phyloP scores from a whole-genome alignment of 2,797 vertebrate species.

The Alauda arvensis region DNA sequence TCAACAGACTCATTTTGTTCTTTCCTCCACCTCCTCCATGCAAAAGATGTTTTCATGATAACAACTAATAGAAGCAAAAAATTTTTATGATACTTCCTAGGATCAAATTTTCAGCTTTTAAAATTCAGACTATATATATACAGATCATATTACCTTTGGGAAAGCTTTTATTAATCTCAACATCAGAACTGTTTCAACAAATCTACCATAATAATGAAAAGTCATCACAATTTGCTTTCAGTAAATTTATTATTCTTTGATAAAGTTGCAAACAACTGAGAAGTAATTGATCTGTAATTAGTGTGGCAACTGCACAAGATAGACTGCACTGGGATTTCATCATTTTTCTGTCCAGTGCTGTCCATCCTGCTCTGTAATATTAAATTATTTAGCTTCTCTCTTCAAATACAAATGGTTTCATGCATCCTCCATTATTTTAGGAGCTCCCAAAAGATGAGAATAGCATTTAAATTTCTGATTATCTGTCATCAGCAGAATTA shows the following conservation, averaged over 20 bases:
- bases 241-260: constrained; percentile 77
- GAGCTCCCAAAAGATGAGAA: constrained; percentile 65
- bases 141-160: constrained; percentile 62
- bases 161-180: constrained; percentile 71
- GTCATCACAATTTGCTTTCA: constrained; percentile 68
- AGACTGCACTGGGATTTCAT: constrained; percentile 58
- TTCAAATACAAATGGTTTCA: constrained; percentile 72
- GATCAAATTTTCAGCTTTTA: constrained; percentile 55
- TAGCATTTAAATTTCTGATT: constrained; percentile 73
- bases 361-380: constrained; percentile 46
- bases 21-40: not conserved
- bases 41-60: constrained; percentile 13
- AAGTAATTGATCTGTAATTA: constrained; percentile 82
- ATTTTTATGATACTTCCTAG: constrained; percentile 20
- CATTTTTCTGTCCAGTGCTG: constrained; percentile 65
- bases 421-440: constrained; percentile 68
- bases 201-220: constrained; percentile 75
- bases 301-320: constrained; percentile 67
- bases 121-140: constrained; percentile 52
- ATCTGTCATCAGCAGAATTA: constrained; percentile 59
- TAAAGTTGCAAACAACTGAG: constrained; percentile 74
- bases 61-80: constrained; percentile 51
- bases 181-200: constrained; percentile 72
- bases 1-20: constrained; percentile 7
- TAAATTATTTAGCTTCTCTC: constrained; percentile 72